Base-by-base conservation (phyloP, 2,113 vertebrate species). In the Ciconia stormi region DNA sequence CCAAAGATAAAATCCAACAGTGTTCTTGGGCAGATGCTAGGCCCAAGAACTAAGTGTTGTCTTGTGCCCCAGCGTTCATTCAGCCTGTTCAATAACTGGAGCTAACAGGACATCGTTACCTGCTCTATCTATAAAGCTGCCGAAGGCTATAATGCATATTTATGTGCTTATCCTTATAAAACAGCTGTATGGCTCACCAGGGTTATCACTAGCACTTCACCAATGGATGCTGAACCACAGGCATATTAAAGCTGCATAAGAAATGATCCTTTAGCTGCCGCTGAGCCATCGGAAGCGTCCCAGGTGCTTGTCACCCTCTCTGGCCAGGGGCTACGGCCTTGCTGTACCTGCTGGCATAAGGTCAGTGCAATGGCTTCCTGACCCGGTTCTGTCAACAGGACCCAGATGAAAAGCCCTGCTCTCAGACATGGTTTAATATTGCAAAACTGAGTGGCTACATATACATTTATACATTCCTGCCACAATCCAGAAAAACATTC, bases 391-490 rank as follows among this genome's bases (percentile, higher is more conserved):
- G 50, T 11, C 72, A 78, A 9, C 3, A 4, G 23, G 20, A 61
- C 34, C 10, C 67, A 74, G 36, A 69, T 21, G 16, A 56, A 89
- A 82, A 94, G 62, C 13, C 26, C 34, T 16, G 2, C 47, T 50
- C 38, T 58, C 72, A 74, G 38, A 30, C 23, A 15, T 4, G 23
- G 53, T 23, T 89, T 81, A 88, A 72, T 53, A 61, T 0, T 47
- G 67, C 65, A 84, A 58, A 94, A 70, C 77, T 7, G 38, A 87
- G 65, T 1, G 6, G 32, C 29, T 49, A 56, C 32, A 46, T 2
- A 8, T 1, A 82, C 21, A 36, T 80, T 58, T 25, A 49, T 5
- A 62, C 0, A 0, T 38, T 56, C n/a, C 63, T 59, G 59, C n/a
- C 42, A 58, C 2, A 0, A 58, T 11, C 36, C 83, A 78, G 30